Evolutionary conservation across 2,888 invertebrate genomes (phyloP), one percentile per base, ranked within the genome.

Genomic region (Eustalomyia histrio): DNA sequence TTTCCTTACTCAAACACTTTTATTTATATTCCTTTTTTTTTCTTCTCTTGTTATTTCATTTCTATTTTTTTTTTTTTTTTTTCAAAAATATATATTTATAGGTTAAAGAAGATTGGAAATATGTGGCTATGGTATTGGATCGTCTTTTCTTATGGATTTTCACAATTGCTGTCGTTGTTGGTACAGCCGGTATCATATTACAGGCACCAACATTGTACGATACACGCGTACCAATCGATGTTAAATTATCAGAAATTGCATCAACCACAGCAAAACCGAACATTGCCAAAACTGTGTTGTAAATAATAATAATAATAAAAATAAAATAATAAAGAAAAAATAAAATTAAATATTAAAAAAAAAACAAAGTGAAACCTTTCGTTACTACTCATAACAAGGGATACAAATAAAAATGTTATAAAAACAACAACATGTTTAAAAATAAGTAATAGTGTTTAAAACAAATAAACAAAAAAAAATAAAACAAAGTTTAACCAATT

Each of bases 91-190:
- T 24, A 9, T 55, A 60, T 29, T 7, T 39, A 47, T 88, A 97
- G 97, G 96, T 97, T 85, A 97, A 97, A 92, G 97, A 98, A 92
- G 98, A 99, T 92, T 99, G 99, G 99, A 99, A 99, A 91, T 99
- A 97, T 92, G 98, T 99, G 85, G 98, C 98, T 83, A 97, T 98
- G 97, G 98, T 99, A 84, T 93, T 99, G 90, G 99, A 99, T 92
- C 94, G 99, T 83, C 93, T 99, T 88, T 99, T 99, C 92, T 93
- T 99, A 87, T 98, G 97, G 96, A 97, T 99, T 90, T 99, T 99
- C 92, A 97, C 98, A 85, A 93, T 97, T 89, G 97, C 98, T 64
- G 98, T 98, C 87, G 92, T 98, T 83, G 96, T 97, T 84, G 98
- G 98, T 57, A 97, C 97, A 68, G 97, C 97, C 33, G 97, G 97